Percentiles rank a stretch among this genome's conserved stretches.
Evolutionary conservation across 2,113 vertebrate genomes (phyloP).

Genomic region (Gyps fulvus): DNA sequence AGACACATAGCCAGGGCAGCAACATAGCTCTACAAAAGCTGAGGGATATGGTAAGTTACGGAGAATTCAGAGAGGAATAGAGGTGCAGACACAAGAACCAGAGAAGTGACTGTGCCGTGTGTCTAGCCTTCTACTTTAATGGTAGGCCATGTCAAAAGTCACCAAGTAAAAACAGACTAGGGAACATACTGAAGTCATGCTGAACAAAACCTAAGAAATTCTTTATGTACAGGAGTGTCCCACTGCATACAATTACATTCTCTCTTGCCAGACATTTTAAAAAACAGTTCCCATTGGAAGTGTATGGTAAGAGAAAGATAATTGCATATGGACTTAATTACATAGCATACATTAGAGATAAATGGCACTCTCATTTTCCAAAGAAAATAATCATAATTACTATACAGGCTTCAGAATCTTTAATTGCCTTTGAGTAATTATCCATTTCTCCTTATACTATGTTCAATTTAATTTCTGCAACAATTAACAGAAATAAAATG

Average conservation of each 20-base stretch:
- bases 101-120: background rate
- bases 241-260: background rate
- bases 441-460: background rate
- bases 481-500: conserved; percentile 31
- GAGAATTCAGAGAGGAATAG: background rate
- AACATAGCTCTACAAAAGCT: background rate
- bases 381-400: conserved; percentile 67
- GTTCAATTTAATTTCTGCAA: conserved; percentile 27
- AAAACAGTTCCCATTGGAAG: conserved; percentile 11
- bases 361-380: conserved; percentile 34
- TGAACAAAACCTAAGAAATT: background rate
- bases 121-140: background rate
- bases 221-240: background rate
- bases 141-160: background rate
- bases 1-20: background rate
- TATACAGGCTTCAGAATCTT: conserved; percentile 33
- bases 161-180: background rate
- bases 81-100: background rate
- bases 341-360: conserved; percentile 46
- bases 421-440: conserved; percentile 64
- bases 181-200: background rate
- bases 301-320: conserved; percentile 31
- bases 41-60: background rate
- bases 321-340: conserved; percentile 56
- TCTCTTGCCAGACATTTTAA: background rate